phyloP scores from a whole-genome alignment of 2,888 invertebrate species.

The Caenorhabditis doughertyi region DNA sequence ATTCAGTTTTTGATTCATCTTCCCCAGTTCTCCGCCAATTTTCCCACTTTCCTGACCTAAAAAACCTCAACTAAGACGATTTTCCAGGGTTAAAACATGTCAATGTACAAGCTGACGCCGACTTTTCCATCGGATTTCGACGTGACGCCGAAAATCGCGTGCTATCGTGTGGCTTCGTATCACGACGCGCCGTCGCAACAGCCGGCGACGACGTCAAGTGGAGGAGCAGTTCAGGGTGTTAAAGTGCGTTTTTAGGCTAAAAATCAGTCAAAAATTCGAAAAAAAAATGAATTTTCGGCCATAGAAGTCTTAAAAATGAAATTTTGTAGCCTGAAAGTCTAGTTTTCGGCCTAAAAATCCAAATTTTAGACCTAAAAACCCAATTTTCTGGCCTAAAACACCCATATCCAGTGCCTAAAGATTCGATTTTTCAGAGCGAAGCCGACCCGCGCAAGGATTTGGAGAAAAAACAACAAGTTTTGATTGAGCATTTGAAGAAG shows the following conservation, averaged over 20 bases:
- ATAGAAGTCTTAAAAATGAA: too few relatives aligned
- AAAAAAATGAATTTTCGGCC: too few relatives aligned
- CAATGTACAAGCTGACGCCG: slow-evolving; percentile 61
- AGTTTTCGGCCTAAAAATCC: too few relatives aligned
- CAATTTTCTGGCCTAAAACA: too few relatives aligned
- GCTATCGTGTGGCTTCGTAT: slow-evolving; percentile 45
- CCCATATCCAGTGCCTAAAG: too few relatives aligned
- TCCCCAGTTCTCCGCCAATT: neutral
- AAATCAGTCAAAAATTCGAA: neutral
- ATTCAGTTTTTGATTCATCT: slow-evolving; percentile 3
- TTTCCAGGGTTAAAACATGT: slow-evolving; percentile 56
- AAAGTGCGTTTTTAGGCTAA: neutral
- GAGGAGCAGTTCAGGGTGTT: neutral
- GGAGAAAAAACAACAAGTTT: slow-evolving; percentile 43
- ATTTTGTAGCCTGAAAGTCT: too few relatives aligned
- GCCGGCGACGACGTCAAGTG: neutral
- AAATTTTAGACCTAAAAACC: too few relatives aligned
- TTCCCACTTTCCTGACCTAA: neutral
- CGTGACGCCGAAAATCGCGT: slow-evolving; percentile 40
- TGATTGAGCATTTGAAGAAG: slow-evolving; percentile 55
- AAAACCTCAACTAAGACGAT: neutral
- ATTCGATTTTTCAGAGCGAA: slow-evolving; percentile 38
- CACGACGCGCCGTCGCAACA: slow-evolving; percentile 16
- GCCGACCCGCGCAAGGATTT: slow-evolving; percentile 53
- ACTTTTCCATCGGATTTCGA: slow-evolving; percentile 45